These are phyloP conservation scores for Sakesphorus luctuosus DNA, from an alignment of 2,113 vertebrate genomes.

Conservation along the genomic window DNA sequence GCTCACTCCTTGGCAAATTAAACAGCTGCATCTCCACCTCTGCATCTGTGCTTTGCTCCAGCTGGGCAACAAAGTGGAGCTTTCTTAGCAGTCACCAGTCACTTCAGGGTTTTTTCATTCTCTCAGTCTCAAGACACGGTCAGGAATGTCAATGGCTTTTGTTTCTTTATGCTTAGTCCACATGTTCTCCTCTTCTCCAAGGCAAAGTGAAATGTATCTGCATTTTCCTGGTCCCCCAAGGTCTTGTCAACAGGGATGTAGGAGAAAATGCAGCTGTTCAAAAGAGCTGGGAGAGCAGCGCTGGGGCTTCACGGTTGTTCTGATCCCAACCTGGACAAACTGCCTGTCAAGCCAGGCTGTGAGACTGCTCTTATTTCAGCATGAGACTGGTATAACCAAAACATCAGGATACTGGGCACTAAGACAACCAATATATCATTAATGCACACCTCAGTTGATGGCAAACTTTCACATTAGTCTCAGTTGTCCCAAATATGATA, in stretches of 20 bases:
- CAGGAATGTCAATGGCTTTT: slow-evolving; percentile 44
- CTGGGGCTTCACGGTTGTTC: background rate
- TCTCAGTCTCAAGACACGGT: background rate
- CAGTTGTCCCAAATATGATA: background rate
- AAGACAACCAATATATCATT: background rate
- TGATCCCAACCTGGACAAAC: background rate
- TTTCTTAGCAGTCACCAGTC: background rate
- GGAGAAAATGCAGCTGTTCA: background rate
- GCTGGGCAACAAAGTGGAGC: slow-evolving; percentile 41
- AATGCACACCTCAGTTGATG: background rate
- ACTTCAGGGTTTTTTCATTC: background rate
- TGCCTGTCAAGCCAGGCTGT: background rate
- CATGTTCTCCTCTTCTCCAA: background rate
- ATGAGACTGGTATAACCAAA: background rate
- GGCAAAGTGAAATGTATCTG: background rate
- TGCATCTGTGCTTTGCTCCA: slow-evolving; percentile 22
- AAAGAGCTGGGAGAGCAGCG: background rate
- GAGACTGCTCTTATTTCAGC: background rate
- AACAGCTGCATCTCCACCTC: slow-evolving; percentile 55
- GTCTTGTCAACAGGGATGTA: background rate
- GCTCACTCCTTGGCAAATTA: background rate
- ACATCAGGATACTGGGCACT: background rate
- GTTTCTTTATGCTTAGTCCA: slow-evolving; percentile 32
- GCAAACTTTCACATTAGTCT: background rate
- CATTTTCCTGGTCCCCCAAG: background rate